Evolutionary conservation across 2,113 vertebrate genomes (phyloP).

Genomic region (Daphoenositta chrysoptera): DNA sequence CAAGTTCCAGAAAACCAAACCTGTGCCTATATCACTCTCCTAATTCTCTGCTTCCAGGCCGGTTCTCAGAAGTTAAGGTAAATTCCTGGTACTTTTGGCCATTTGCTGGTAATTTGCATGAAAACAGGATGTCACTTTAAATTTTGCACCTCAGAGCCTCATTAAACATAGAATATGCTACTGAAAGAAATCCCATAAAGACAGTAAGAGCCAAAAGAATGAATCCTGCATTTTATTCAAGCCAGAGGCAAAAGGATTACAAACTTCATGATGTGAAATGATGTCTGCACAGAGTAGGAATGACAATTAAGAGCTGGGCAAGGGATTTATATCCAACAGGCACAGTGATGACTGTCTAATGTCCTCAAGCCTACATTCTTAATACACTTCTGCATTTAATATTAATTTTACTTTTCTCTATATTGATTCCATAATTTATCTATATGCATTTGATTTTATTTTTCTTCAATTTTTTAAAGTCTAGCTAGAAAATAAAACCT

Average conservation of each 20-base stretch:
- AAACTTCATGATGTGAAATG: not conserved
- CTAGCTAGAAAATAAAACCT: not conserved
- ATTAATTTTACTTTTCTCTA: not conserved
- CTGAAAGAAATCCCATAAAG: not conserved
- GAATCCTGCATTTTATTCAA: not conserved
- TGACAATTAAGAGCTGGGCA: not conserved
- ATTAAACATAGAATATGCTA: not conserved
- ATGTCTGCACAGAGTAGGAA: not conserved
- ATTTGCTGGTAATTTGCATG: not conserved
- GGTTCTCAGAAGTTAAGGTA: not conserved
- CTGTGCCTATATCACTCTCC: not conserved
- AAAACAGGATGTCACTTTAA: not conserved
- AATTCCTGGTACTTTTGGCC: not conserved
- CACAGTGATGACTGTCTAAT: not conserved
- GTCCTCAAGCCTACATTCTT: not conserved
- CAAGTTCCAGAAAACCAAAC: not conserved
- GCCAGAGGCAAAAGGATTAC: not conserved
- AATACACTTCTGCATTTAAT: not conserved
- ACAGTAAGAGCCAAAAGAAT: not conserved
- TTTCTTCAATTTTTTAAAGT: not conserved
- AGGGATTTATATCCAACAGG: not conserved
- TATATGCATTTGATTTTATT: not conserved
- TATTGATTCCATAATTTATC: not conserved
- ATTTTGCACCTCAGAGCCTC: not conserved
- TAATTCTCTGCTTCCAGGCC: fast-evolving